Evolutionary conservation across 2,888 invertebrate genomes (phyloP), one percentile per base, ranked within the genome.

Genomic region (Diabrotica balteata): DNA sequence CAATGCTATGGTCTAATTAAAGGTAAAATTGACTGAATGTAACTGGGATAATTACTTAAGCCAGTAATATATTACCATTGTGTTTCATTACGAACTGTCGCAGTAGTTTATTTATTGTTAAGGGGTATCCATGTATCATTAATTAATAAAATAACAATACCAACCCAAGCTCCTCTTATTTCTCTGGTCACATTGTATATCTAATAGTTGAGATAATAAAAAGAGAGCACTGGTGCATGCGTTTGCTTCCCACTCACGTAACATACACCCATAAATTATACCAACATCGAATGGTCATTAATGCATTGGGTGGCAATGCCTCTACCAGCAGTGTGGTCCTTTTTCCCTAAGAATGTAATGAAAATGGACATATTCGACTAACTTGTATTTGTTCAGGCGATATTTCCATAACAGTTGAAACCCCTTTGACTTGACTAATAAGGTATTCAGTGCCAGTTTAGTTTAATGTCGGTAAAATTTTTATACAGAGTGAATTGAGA

Each of bases 201-300:
- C 80, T 80, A 82, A 82, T 77, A 80, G 79, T 80, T 32, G 8
- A 58, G 51, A 57, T 79, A 76, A 80, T 81, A 82, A 82, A 81
- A 82, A 81, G 79, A 79, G 78, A 78, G 73, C 76, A 79, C 74
- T 71, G 32, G 75, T 77, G 73, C 70, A 67, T 69, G 76, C 77
- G 76, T 79, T 80, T 72, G 74, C 80, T 79, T 78, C 80, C 80
- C 81, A 80, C 80, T 80, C 80, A 78, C 78, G 78, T 78, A 74
- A 75, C 72, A 74, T 76, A 75, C 75, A 77, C 77, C 77, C 80
- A 82, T 83, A 83, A 83, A 83, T 83, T 83, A 83, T 82, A 79
- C 77, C 78, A 81, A 83, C 82, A 83, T 83, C 82, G 82, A 83
- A 82, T 80, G 80, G 82, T 83, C 83, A 83, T 83, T 83, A 83